A percentile compares a stretch with the other conserved stretches of the same genome.
These are phyloP conservation scores for Alethe castanea DNA, from an alignment of 2,113 vertebrate genomes.

Conservation along the genomic window DNA sequence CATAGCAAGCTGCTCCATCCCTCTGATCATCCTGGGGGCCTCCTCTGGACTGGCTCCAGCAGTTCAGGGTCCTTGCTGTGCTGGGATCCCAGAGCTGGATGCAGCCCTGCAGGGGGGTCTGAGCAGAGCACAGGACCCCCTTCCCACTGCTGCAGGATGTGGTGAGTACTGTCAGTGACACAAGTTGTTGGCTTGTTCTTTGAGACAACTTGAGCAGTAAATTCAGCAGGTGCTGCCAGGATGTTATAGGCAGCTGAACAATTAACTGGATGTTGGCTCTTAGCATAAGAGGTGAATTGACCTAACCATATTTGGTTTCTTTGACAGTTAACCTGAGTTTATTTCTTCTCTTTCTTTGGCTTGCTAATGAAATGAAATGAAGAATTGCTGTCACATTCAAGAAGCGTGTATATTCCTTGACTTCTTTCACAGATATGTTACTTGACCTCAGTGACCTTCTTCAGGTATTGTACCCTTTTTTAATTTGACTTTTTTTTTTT, in stretches of 20 bases:
- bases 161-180: neutral
- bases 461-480: slow-evolving; percentile 79
- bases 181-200: neutral
- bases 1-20: neutral
- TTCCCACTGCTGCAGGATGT: neutral
- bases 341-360: neutral
- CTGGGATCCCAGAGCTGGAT: neutral
- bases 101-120: neutral
- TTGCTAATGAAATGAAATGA: neutral
- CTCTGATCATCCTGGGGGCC: neutral
- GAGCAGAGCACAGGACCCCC: neutral
- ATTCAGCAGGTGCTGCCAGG: neutral
- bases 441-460: slow-evolving; percentile 95
- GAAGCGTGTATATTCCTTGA: slow-evolving; percentile 65
- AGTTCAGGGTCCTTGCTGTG: neutral
- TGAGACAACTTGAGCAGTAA: neutral
- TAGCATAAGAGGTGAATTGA: neutral
- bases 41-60: neutral
- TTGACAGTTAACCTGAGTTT: neutral
- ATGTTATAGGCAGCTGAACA: neutral
- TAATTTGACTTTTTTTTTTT: neutral
- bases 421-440: slow-evolving; percentile 87
- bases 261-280: neutral
- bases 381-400: neutral
- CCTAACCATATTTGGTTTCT: neutral